These are phyloP conservation scores for Bombyx mandarina DNA, from an alignment of 1,140 invertebrate species.

Conservation along the genomic window DNA sequence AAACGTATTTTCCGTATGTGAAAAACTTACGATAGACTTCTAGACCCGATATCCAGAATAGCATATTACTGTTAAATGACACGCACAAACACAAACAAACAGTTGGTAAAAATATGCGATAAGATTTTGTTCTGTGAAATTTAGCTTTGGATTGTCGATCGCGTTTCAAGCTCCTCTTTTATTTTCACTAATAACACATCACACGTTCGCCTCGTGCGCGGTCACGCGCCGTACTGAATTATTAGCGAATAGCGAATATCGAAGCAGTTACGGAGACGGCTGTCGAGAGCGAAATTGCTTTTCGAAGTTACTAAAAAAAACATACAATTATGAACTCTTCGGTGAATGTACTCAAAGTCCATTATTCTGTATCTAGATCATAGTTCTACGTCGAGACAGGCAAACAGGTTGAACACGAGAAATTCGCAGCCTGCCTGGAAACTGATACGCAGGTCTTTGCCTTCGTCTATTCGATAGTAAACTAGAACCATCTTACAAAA, in stretches of 20 bases:
- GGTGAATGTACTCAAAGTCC: background rate
- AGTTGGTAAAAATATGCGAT: too few species aligned
- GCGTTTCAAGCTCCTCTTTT: too few species aligned
- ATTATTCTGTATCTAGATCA: background rate
- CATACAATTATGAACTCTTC: conserved; percentile 3
- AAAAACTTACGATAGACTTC: too few species aligned
- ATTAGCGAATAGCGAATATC: conserved; percentile 20
- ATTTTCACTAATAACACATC: conserved; percentile 5
- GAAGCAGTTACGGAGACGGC: conserved; percentile 28
- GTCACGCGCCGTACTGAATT: conserved; percentile 58
- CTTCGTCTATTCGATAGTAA: conserved; percentile 20
- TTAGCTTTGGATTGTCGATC: too few species aligned
- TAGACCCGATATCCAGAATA: too few species aligned
- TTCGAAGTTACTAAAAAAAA: conserved; percentile 22
- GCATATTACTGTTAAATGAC: too few species aligned
- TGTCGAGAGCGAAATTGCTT: conserved; percentile 55
- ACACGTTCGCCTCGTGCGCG: conserved; percentile 34
- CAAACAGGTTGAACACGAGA: conserved; percentile 50
- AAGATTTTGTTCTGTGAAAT: too few species aligned
- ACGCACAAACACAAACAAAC: too few species aligned
- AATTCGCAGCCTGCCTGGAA: conserved; percentile 35
- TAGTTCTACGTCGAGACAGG: conserved; percentile 21
- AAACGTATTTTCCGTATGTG: too few species aligned
- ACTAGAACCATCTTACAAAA: background rate
- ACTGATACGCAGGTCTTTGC: conserved; percentile 25